These are phyloP conservation scores for Zosterops hypoxanthus DNA, from an alignment of 2,113 vertebrate genomes.

Conservation along the genomic window DNA sequence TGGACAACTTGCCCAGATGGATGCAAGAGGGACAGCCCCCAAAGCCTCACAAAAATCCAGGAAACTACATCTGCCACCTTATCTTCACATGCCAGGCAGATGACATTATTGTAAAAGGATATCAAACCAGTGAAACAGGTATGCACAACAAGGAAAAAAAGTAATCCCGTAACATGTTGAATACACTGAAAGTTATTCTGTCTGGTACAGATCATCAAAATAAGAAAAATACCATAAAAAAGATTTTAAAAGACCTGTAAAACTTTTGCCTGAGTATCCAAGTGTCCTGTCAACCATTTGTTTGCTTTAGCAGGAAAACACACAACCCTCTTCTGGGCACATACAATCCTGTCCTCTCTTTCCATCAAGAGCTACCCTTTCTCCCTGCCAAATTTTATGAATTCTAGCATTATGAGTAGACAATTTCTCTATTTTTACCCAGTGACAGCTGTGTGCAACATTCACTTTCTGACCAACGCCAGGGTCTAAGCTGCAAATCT, in stretches of 20 bases:
- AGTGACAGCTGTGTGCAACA: constrained; percentile 64
- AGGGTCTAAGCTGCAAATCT: not conserved
- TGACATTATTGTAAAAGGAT: not conserved
- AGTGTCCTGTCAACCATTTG: not conserved
- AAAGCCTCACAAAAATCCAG: not conserved
- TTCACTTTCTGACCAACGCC: constrained; percentile 10
- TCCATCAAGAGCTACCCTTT: not conserved
- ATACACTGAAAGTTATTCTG: not conserved
- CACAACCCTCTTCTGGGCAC: not conserved
- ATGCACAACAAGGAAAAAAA: not conserved
- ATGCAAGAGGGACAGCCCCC: not conserved
- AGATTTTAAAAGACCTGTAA: not conserved
- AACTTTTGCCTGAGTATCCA: not conserved
- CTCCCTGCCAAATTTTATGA: constrained; percentile 28
- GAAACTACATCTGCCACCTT: not conserved
- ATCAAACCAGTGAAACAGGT: not conserved
- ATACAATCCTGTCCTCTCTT: not conserved
- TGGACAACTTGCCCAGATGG: not conserved
- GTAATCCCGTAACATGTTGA: not conserved
- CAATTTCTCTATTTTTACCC: constrained; percentile 34
- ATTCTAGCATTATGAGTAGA: constrained; percentile 42
- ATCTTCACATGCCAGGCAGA: not conserved
- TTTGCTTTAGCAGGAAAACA: constrained; percentile 1
- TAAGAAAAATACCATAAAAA: not conserved
- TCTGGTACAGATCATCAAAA: not conserved